Conservation (phyloP, 2,113 vertebrate species). For the Lipotes vexillifer region DNA sequence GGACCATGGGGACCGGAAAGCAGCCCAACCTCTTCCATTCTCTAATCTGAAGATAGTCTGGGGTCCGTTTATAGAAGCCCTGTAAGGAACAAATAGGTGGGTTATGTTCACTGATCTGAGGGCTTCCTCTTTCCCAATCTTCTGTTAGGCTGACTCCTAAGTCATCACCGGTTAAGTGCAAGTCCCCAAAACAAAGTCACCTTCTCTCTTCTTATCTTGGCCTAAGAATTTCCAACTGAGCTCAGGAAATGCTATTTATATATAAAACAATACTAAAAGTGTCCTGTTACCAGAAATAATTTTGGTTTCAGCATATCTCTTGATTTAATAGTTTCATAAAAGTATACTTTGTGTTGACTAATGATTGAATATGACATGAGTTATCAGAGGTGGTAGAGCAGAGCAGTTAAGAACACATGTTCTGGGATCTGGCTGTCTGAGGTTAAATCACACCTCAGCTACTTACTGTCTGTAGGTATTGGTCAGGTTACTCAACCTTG, state of each 20-base stretch:
- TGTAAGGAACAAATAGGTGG: conserved; percentile 60
- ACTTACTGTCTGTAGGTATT: neutral
- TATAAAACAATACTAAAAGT: neutral
- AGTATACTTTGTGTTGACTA: neutral
- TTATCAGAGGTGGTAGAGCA: neutral
- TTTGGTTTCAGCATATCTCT: neutral
- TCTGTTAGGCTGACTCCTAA: neutral
- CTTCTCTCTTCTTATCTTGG: neutral
- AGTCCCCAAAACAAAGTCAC: neutral
- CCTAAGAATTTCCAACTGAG: neutral
- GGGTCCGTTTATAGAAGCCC: conserved; percentile 96
- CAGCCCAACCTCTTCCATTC: conserved; percentile 95
- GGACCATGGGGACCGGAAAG: conserved; percentile 94
- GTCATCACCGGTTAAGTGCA: neutral
- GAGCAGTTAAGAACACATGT: neutral
- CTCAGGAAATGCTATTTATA: neutral
- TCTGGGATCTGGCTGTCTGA: neutral
- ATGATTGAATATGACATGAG: neutral
- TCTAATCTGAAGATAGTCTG: conserved; percentile 92
- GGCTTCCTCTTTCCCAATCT: neutral
- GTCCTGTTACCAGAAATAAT: neutral
- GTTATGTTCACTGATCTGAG: neutral
- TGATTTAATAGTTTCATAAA: neutral
- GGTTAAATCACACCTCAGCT: neutral
- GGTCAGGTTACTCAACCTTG: neutral